Base-by-base conservation (phyloP, 2,888 invertebrate genomes). In the Meliscaeva auricollis region DNA sequence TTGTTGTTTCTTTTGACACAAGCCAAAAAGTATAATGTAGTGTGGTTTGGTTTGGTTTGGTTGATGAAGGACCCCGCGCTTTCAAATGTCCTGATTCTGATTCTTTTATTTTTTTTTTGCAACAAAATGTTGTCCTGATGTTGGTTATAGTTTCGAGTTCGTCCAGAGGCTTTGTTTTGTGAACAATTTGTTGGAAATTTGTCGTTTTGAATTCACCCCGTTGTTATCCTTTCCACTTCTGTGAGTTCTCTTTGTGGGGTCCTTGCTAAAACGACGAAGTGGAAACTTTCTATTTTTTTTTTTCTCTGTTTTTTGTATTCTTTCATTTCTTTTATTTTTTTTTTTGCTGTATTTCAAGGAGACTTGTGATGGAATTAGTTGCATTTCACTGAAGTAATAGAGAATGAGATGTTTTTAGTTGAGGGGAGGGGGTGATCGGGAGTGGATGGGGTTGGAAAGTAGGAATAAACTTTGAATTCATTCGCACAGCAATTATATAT, bases 401-500 rank as follows among this genome's bases (percentile, higher is more conserved):
- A 54, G 58, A 20, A 60, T 15, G 64, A 44, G 32, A 52, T 9
- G 20, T 41, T 15, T 17, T 22, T 22, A 50, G 22, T 22, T 1
- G 17, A 44, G 2, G n/a, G n/a, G n/a, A n/a, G n/a, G n/a, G n/a
- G 26, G 4, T 26, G 26, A 26, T 38, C 13, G 38, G 38, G 15
- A 5, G n/a, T 5, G 44, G n/a, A n/a, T n/a, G 50, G 5, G 8
- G n/a, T 3, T 3, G 7, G 22, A 20, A 22, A 38, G 7, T 22
- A 48, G 44, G 35, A 41, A 41, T 60, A 72, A 76, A 81, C 72
- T 85, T 85, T 73, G 81, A 81, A 81, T 77, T 77, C 85, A 81
- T 85, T 85, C 81, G 81, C 76, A 66, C 66, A 62, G 81, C 81
- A 85, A 85, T 85, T 85, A 85, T 85, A 85, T 80, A 85, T 85